Evolutionary conservation across 2,888 invertebrate species (phyloP), one percentile per base, ranked within the genome.

Genomic region (Parthenolecanium corni): DNA sequence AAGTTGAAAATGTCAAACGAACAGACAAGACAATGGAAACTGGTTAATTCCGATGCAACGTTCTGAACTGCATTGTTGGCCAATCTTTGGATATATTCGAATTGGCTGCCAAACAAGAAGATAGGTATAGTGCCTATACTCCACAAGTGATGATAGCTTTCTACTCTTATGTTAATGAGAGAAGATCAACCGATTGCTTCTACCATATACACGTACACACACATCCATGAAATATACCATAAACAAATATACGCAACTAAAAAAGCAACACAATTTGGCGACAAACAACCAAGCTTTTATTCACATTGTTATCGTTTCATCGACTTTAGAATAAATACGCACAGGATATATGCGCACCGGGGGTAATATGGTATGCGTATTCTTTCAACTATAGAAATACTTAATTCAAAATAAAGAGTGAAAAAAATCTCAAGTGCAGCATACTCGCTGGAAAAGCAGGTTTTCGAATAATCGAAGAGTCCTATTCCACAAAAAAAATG

Each of bases 121-220:
- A 49, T 23, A 49, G 6, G 49, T 14, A 21, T 21, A 44, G 31
- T 44, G 25, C n/a, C n/a, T n/a, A n/a, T n/a, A n/a, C n/a, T n/a
- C n/a, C n/a, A n/a, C n/a, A 61, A 49, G 61, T 61, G 61, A 61
- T 61, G 61, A 61, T 61, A 61, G 61, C 49, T 61, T 61, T 61
- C 61, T 61, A 61, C 61, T 61, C 61, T n/a, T 61, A 61, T 61
- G 61, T 47, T 61, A 61, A 61, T 61, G 61, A 61, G 61, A 49
- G 56, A 25, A 57, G 56, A 57, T 57, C 46, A 46, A 49, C 44
- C 42, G 56, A 57, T 57, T 57, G 31, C 14, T 44, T 25, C 25
- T 24, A 42, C 56, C 52, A 23, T 24, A 23, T 25, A 25, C 31
- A 31, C 31, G 31, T 31, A 31, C 31, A 6, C 31, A 31, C 5